Conservation (phyloP, 2,888 invertebrate species). For the Agrochola lota region DNA sequence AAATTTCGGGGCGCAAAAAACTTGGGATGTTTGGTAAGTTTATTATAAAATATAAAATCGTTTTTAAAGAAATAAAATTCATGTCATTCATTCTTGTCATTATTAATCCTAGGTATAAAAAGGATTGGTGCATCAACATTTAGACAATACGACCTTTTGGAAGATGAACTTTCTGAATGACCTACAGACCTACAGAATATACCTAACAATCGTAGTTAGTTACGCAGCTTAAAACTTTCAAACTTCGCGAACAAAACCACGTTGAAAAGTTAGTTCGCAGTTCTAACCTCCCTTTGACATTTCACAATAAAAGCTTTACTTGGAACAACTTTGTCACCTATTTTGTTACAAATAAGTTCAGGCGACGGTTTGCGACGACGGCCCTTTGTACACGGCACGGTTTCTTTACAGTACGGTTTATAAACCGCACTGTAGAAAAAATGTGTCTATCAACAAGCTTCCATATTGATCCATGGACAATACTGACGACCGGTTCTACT, state of each 20-base stretch:
- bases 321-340: constrained; percentile 26
- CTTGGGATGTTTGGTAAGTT: constrained; percentile 10
- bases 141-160: neutral
- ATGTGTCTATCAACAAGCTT: too few relatives aligned
- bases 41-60: neutral
- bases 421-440: too few relatives aligned
- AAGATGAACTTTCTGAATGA: constrained; percentile 7
- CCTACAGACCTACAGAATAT: constrained; percentile 16
- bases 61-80: too few relatives aligned
- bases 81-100: too few relatives aligned
- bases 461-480: too few relatives aligned
- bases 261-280: constrained; percentile 25
- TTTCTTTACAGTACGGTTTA: too few relatives aligned
- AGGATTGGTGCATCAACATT: too few relatives aligned
- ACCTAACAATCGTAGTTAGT: constrained; percentile 1
- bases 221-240: constrained; percentile 26
- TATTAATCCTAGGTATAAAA: neutral
- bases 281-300: constrained; percentile 34
- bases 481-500: too few relatives aligned
- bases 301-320: constrained; percentile 29
- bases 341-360: constrained; percentile 37
- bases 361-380: constrained; percentile 1
- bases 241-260: constrained; percentile 44
- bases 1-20: neutral
- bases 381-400: too few relatives aligned